A percentile compares a stretch with the other conserved stretches of the same genome.
These are phyloP conservation scores for Eristalis pertinax DNA, from an alignment of 2,888 invertebrate species.

Conservation along the genomic window DNA sequence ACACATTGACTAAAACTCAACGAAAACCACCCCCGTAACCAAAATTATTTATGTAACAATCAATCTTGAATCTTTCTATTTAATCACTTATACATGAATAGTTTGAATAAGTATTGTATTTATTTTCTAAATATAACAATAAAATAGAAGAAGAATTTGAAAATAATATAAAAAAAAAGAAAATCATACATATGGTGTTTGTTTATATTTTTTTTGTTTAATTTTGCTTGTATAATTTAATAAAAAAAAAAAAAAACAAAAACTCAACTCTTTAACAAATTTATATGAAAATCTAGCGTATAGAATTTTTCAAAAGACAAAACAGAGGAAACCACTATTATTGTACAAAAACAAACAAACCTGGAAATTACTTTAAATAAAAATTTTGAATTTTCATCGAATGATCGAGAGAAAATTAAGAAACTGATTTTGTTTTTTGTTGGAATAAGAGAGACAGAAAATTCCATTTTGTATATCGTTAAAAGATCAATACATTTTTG, in stretches of 20 bases:
- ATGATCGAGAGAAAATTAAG: constrained; percentile 43
- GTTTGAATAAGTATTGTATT: constrained; percentile 33
- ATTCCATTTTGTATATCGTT: constrained; percentile 4
- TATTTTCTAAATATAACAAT: not conserved
- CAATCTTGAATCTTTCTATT: constrained; percentile 28
- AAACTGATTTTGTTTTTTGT: constrained; percentile 58
- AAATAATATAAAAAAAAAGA: constrained; percentile 15
- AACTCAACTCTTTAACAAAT: constrained; percentile 5
- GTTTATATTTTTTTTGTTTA: constrained; percentile 52
- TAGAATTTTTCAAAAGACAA: constrained; percentile 11
- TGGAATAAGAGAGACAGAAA: constrained; percentile 1
- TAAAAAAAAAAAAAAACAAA: not conserved
- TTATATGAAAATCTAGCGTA: constrained; percentile 32
- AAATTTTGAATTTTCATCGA: constrained; percentile 54
- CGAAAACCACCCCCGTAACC: not conserved
- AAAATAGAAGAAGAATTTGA: not conserved
- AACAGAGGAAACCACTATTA: constrained; percentile 41
- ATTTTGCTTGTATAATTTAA: constrained; percentile 61
- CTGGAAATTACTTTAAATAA: constrained; percentile 59
- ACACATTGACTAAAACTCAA: constrained; percentile 29
- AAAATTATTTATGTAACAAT: constrained; percentile 14
- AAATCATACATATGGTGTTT: constrained; percentile 44
- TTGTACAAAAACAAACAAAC: constrained; percentile 67
- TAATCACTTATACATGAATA: constrained; percentile 14
- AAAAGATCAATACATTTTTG: not conserved